Evolutionary conservation across 2,113 vertebrate genomes (phyloP).

Genomic region (Raja brachyura): DNA sequence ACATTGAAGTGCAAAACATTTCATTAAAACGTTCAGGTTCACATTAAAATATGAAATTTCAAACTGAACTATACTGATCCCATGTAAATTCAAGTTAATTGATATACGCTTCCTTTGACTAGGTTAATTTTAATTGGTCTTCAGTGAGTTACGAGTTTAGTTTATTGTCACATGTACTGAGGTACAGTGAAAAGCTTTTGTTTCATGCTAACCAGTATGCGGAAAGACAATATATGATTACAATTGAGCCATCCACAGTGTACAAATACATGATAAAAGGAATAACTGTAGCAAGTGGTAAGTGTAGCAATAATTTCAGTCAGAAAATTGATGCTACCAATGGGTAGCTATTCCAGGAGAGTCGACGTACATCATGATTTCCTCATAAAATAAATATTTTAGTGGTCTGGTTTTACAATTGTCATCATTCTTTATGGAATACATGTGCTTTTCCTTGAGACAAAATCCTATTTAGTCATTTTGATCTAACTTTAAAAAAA

Average conservation of each 20-base stretch:
- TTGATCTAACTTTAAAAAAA: background rate
- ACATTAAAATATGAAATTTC: background rate
- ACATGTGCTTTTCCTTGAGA: background rate
- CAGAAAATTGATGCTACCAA: background rate
- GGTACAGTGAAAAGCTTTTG: no score
- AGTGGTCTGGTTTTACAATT: background rate
- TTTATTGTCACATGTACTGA: no score
- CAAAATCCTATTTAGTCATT: background rate
- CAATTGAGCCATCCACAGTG: no score
- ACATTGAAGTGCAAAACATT: background rate
- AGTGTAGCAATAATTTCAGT: background rate
- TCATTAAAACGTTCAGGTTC: background rate
- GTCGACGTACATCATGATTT: no score
- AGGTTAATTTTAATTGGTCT: background rate
- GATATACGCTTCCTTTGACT: background rate
- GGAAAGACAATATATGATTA: no score
- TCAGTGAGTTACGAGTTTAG: no score
- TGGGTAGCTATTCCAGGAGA: background rate
- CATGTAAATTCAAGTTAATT: background rate
- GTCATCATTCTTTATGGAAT: background rate
- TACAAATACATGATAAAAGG: no score
- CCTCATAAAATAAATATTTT: slow-evolving; percentile 17
- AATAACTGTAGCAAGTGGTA: no score
- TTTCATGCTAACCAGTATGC: no score
- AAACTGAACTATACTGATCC: background rate